Evolutionary conservation across 2,113 vertebrate species (phyloP), one percentile per base, ranked within the genome.

Genomic region (Pygoscelis antarcticus): DNA sequence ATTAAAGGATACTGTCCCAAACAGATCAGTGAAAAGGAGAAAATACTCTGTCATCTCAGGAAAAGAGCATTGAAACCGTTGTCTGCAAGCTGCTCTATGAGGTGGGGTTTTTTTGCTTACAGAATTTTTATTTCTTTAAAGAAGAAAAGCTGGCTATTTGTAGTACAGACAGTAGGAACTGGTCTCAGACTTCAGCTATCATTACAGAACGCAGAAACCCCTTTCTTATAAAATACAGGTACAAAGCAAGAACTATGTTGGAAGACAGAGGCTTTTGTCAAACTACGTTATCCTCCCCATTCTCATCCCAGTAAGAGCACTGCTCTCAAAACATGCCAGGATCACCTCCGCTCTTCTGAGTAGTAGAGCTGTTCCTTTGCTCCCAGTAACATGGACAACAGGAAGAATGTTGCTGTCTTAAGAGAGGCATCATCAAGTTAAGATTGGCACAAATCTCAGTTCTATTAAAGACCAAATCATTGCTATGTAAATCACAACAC

Each of bases 321-420:
- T 36, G 74, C 49, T 42, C 38, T 71, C 4, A 0, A 62, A 29
- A 26, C 40, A 51, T 18, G 23, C 25, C 8, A 1, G 6, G 38
- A 62, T 2, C 65, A 23, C 5, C 55, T 36, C 2, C 15, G 10
- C 65, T 49, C 27, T 46, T 29, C 32, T 0, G 4, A 46, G 30
- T 0, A 20, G 16, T 0, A 36, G 14, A 60, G 78, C 46, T 65
- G 13, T 0, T 52, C 27, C 65, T 44, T 42, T 26, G 80, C 80
- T 66, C 44, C 26, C 23, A 12, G 1, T 2, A n/a, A 34, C 25
- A 46, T 0, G 8, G 2, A 3, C 3, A 47, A 38, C 11, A 32
- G 15, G 32, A 70, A 20, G 32, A 25, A 23, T 1, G 5, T 1
- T 78, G 60, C 51, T 16, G n/a, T 0, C 66, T 6, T 23, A 10